These are phyloP conservation scores for Scaptomyza polygonia DNA, from an alignment of 2,888 invertebrate species.

Conservation along the genomic window DNA sequence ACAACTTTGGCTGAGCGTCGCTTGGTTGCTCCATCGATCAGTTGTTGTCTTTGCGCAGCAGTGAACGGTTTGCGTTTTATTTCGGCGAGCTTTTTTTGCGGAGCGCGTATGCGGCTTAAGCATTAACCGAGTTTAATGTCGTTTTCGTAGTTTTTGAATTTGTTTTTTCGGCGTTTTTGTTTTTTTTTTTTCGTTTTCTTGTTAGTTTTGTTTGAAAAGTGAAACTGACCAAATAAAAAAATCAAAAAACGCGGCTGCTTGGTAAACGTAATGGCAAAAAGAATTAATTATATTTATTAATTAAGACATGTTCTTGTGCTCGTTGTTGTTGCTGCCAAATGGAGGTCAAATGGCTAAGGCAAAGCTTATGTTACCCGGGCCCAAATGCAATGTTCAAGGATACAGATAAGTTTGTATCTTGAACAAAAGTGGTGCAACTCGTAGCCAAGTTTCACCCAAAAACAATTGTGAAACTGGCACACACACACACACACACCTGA, in stretches of 20 bases:
- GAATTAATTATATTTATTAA: slow-evolving; percentile 22
- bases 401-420: slow-evolving; percentile 18
- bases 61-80: slow-evolving; percentile 62
- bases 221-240: slow-evolving; percentile 57
- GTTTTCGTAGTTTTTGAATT: slow-evolving; percentile 20
- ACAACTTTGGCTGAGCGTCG: slow-evolving; percentile 19
- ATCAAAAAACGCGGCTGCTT: slow-evolving; percentile 13
- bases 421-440: slow-evolving; percentile 11
- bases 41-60: slow-evolving; percentile 71
- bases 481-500: slow-evolving; percentile 15
- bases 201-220: slow-evolving; percentile 45
- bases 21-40: slow-evolving; percentile 64
- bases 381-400: slow-evolving; percentile 6
- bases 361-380: background rate
- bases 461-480: slow-evolving; percentile 50
- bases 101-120: slow-evolving; percentile 39
- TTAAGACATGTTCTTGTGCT: slow-evolving; percentile 24
- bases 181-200: background rate
- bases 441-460: slow-evolving; percentile 52
- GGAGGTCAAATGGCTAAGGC: slow-evolving; percentile 11
- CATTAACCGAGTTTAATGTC: slow-evolving; percentile 5
- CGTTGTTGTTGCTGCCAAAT: slow-evolving; percentile 4
- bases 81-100: slow-evolving; percentile 15
- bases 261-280: slow-evolving; percentile 42
- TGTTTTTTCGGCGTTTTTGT: slow-evolving; percentile 21